Evolutionary conservation across 2,113 vertebrate species (phyloP), one percentile per base, ranked within the genome.

Genomic region (Neodon shergylaensis): DNA sequence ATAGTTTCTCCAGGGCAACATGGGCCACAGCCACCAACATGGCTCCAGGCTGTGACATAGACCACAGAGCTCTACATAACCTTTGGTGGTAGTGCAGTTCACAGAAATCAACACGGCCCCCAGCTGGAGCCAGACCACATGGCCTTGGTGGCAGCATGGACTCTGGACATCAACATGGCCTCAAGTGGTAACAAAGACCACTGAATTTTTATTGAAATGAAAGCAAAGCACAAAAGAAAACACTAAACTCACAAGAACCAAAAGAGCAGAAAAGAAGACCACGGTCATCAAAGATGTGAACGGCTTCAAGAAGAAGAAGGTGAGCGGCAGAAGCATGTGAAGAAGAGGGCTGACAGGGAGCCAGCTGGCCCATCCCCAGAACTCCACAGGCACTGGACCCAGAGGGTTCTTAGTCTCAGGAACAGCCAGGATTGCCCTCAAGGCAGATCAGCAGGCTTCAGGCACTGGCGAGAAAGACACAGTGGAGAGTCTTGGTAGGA

Each of bases 141-240:
- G 68, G 14, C 33, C 33, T 70, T 1, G 33, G 12, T 19, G 16
- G 68, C 16, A 70, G 33, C 33, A 31, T 7, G 7, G 68, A n/a
- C 68, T 70, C 36, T 70, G 68, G 16, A n/a, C 68, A 70, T 19
- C 68, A 70, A n/a, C 16, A n/a, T n/a, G 36, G 68, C 68, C 68
- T n/a, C 68, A 36, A 36, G 33, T 72, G 68, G 68, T 72, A 36
- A 21, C 68, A n/a, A 7, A 72, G 36, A 72, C 7, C 36, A 72
- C 78, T 49, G 78, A 88, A 88, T 91, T 54, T 47, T 39, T 54
- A 47, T 17, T 94, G 85, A 95, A 92, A 74, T 44, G 14, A 92
- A 92, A 94, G 68, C n/a, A 82, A 92, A 88, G 88, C 74, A 61
- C 28, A 68, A 74, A 86, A 93, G 52, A 26, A 93, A 91, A 31